phyloP scores from a whole-genome alignment of 2,113 vertebrate species.

The Ictalurus punctatus region DNA sequence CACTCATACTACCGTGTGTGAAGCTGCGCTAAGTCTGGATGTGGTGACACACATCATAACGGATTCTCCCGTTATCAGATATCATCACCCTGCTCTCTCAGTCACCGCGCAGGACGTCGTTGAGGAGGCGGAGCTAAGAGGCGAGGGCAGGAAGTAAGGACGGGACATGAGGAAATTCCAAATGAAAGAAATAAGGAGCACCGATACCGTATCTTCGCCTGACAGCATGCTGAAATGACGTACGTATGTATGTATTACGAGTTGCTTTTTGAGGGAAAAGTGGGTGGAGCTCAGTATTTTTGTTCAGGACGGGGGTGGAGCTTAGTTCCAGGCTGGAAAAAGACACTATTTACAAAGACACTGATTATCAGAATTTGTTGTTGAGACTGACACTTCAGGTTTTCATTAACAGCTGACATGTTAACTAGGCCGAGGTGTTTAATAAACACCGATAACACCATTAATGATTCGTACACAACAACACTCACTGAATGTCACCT shows the following conservation, averaged over 20 bases:
- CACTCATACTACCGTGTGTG: background rate
- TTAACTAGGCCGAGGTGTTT: background rate
- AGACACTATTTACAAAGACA: background rate
- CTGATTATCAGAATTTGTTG: background rate
- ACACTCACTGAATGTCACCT: background rate
- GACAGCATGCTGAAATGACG: background rate
- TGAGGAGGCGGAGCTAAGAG: background rate
- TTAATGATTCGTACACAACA: background rate
- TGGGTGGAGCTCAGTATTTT: background rate
- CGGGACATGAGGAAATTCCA: background rate
- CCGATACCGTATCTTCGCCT: background rate
- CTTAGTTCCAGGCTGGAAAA: background rate
- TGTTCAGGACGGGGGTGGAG: background rate
- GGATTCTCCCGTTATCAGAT: background rate
- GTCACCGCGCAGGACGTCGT: background rate
- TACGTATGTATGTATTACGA: background rate
- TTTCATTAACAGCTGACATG: background rate
- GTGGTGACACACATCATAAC: background rate
- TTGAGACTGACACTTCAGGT: background rate
- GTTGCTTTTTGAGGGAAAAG: background rate
- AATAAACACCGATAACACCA: background rate
- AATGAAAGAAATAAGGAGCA: background rate
- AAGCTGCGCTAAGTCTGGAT: background rate
- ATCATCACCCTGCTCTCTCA: background rate
- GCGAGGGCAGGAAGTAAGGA: background rate